Evolutionary conservation across 2,797 vertebrate genomes (phyloP).

Genomic region (Acanthurus lineatus): DNA sequence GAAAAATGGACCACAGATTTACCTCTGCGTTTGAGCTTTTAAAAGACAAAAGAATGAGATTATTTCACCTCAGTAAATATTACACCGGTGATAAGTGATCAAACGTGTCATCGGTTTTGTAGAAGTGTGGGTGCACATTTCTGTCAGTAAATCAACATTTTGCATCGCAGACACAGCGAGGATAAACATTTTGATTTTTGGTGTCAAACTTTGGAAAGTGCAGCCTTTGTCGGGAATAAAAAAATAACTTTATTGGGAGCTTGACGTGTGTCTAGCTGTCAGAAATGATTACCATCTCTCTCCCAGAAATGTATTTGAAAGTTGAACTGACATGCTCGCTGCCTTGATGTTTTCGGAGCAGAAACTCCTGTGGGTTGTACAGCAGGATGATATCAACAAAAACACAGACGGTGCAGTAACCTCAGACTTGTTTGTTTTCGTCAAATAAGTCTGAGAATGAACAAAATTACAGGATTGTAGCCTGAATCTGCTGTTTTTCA

Average conservation of each 20-base stretch:
- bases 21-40: slow-evolving; percentile 19
- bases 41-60: background rate
- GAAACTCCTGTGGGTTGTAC: slow-evolving; percentile 12
- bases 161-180: background rate
- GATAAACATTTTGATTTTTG: background rate
- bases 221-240: slow-evolving; percentile 30
- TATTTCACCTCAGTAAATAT: slow-evolving; percentile 12
- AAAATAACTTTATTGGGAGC: slow-evolving; percentile 5
- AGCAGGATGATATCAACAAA: background rate
- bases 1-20: background rate
- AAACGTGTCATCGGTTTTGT: slow-evolving; percentile 11
- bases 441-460: background rate
- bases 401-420: slow-evolving; percentile 17
- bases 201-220: slow-evolving; percentile 33
- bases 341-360: slow-evolving; percentile 7
- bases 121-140: slow-evolving; percentile 15
- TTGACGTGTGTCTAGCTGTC: slow-evolving; percentile 23
- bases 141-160: slow-evolving; percentile 5
- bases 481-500: slow-evolving; percentile 33
- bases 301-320: slow-evolving; percentile 11
- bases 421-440: slow-evolving; percentile 35
- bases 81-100: background rate
- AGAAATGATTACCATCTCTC: slow-evolving; percentile 18
- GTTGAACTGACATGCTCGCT: background rate
- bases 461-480: slow-evolving; percentile 30